Percentiles rank a stretch among this genome's conserved stretches.
phyloP scores from a whole-genome alignment of 2,888 invertebrate genomes.

The Xestia sexstrigata region DNA sequence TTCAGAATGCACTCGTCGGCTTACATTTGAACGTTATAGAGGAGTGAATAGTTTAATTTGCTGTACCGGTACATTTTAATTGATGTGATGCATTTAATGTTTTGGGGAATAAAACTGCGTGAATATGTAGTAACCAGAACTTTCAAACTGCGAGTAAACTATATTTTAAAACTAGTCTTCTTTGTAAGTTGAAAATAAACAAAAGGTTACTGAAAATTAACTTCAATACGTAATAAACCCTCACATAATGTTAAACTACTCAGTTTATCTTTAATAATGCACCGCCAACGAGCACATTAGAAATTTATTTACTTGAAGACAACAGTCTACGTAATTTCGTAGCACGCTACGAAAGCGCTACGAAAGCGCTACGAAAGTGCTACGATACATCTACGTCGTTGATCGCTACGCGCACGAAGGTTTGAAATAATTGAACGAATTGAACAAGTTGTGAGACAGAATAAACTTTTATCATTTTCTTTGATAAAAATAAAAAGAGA shows the following conservation, averaged over 20 bases:
- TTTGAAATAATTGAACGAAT: slow-evolving; percentile 59
- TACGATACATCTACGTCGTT: slow-evolving; percentile 52
- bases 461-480: slow-evolving; percentile 52
- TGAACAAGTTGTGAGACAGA: slow-evolving; percentile 44
- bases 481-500: slow-evolving; percentile 38
- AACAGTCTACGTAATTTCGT: slow-evolving; percentile 60
- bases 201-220: neutral
- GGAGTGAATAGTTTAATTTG: slow-evolving; percentile 37
- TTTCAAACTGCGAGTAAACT: neutral
- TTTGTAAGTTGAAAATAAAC: neutral
- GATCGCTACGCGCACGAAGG: slow-evolving; percentile 45
- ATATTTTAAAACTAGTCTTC: neutral
- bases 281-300: slow-evolving; percentile 56
- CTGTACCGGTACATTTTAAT: slow-evolving; percentile 13
- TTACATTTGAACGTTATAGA: slow-evolving; percentile 18
- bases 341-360: slow-evolving; percentile 64
- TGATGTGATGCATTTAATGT: slow-evolving; percentile 1
- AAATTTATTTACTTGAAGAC: slow-evolving; percentile 59
- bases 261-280: slow-evolving; percentile 59
- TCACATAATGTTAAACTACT: slow-evolving; percentile 34
- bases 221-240: slow-evolving; percentile 19
- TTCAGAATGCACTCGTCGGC: slow-evolving; percentile 27
- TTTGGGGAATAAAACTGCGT: neutral
- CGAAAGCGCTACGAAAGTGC: slow-evolving; percentile 51
- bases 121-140: neutral